Conservation (phyloP, 2,113 vertebrate genomes). For the Crotalus tigris region DNA sequence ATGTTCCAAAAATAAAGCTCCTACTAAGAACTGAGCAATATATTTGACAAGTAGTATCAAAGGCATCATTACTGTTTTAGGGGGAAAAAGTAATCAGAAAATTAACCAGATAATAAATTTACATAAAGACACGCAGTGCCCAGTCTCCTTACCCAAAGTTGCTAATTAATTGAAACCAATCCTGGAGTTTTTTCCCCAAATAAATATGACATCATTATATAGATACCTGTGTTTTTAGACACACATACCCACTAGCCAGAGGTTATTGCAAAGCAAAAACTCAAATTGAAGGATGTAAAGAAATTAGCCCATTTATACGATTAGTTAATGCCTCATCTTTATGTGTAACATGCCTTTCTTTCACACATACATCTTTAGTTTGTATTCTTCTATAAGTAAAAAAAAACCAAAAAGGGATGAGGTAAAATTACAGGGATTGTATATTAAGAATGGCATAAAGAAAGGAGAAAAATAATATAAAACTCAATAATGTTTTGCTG, state of each 20-base stretch:
- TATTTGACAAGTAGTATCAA: neutral
- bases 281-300: neutral
- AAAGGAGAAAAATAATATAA: neutral
- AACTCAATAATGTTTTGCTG: neutral
- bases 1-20: neutral
- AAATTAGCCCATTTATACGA: neutral
- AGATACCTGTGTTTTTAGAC: neutral
- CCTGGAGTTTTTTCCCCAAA: neutral
- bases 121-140: neutral
- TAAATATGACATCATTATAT: neutral
- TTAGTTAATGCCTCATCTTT: neutral
- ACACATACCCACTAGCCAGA: neutral
- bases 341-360: neutral
- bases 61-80: neutral
- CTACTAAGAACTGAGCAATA: neutral
- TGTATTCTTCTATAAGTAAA: neutral
- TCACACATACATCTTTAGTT: neutral
- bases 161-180: neutral
- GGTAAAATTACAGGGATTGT: neutral
- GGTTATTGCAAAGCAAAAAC: neutral
- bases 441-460: neutral
- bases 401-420: neutral
- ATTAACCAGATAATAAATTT: neutral
- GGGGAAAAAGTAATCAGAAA: neutral
- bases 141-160: neutral